Evolutionary conservation across 2,113 vertebrate species (phyloP).

Genomic region (Bombycilla garrulus): DNA sequence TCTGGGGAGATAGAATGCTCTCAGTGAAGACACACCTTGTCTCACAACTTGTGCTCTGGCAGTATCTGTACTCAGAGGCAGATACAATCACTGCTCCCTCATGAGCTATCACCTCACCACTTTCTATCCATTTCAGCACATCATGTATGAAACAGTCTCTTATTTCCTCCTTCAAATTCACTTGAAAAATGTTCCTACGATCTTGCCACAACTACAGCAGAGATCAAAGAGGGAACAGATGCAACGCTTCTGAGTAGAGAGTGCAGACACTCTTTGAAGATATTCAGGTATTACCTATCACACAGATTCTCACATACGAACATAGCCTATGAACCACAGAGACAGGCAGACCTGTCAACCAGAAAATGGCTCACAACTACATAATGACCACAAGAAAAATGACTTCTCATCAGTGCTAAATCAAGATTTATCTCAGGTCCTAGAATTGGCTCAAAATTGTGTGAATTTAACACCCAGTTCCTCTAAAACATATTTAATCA

Average conservation of each 20-base stretch:
- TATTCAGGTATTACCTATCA: neutral
- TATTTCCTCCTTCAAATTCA: neutral
- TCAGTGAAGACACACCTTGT: neutral
- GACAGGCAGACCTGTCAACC: neutral
- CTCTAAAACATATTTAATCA: neutral
- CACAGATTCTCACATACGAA: neutral
- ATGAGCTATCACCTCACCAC: neutral
- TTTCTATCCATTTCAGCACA: neutral
- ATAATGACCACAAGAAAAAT: neutral
- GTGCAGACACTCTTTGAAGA: neutral
- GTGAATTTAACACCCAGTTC: neutral
- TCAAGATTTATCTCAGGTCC: neutral
- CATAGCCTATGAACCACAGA: neutral
- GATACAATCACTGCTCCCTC: neutral
- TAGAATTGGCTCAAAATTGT: neutral
- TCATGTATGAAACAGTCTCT: neutral
- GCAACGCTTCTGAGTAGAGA: neutral
- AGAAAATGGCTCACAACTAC: neutral
- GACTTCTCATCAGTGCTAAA: neutral
- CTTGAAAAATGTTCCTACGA: neutral
- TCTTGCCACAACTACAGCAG: neutral
- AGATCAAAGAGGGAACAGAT: neutral
- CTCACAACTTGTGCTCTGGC: neutral
- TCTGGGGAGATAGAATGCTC: neutral
- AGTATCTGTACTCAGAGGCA: neutral